These are phyloP conservation scores for Bibio marci DNA, from an alignment of 2,888 invertebrate species.

Conservation along the genomic window DNA sequence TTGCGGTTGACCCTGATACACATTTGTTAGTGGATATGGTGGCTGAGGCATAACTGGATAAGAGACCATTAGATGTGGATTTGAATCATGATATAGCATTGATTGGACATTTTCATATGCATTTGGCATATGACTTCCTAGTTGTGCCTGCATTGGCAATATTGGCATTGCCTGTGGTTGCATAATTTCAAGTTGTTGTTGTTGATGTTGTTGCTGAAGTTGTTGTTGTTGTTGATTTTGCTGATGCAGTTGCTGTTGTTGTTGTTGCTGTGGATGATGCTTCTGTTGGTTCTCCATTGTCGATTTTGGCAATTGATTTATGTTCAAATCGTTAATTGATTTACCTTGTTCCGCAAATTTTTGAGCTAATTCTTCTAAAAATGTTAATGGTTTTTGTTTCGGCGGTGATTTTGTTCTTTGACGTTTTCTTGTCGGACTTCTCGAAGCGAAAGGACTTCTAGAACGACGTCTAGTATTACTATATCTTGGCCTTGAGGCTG, in stretches of 20 bases:
- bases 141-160: not conserved
- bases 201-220: not conserved
- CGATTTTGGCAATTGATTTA: too few species aligned
- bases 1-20: too few species aligned
- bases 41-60: too few species aligned
- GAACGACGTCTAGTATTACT: not conserved
- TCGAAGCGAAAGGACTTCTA: too few species aligned
- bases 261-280: too few species aligned
- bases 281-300: too few species aligned
- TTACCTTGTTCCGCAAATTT: conserved; percentile 5
- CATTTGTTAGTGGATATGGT: too few species aligned
- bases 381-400: conserved; percentile 1
- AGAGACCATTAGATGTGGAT: too few species aligned
- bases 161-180: not conserved
- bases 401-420: not conserved
- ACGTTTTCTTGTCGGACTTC: not conserved
- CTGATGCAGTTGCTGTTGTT: not conserved
- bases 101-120: too few species aligned
- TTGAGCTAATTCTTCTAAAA: conserved; percentile 6
- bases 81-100: too few species aligned
- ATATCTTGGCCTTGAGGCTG: not conserved
- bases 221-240: too few species aligned
- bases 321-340: conserved; percentile 6
- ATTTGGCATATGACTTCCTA: not conserved
- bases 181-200: not conserved